A percentile compares a stretch with the other conserved stretches of the same genome.
These are phyloP conservation scores for Sarcophaga rosellei DNA, from an alignment of 2,888 invertebrate species.

Conservation along the genomic window DNA sequence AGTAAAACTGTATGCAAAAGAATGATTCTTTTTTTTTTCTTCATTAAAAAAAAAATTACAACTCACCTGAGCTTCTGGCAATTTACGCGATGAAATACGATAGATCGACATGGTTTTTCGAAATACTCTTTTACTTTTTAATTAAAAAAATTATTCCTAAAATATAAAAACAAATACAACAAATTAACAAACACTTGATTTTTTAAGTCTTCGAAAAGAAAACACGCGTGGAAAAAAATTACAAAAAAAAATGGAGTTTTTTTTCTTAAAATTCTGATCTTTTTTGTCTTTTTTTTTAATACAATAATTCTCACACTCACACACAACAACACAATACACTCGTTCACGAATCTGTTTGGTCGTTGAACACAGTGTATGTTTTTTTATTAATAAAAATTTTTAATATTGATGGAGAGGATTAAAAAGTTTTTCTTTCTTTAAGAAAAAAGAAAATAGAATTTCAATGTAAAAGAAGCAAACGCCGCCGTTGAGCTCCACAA, in stretches of 20 bases:
- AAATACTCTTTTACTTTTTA: conserved; percentile 54
- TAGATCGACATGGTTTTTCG: conserved; percentile 84
- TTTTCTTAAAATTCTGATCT: conserved; percentile 3
- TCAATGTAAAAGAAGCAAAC: conserved; percentile 53
- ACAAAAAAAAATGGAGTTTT: conserved; percentile 12
- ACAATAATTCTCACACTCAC: conserved; percentile 43
- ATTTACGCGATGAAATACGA: conserved; percentile 85
- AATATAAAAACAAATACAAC: conserved; percentile 33
- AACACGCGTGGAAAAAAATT: conserved; percentile 41
- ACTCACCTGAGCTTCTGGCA: conserved; percentile 85
- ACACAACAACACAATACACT: conserved; percentile 64
- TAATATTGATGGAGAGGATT: conserved; percentile 36
- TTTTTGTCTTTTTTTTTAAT: conserved; percentile 20
- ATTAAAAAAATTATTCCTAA: conserved; percentile 58
- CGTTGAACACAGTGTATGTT: conserved; percentile 47
- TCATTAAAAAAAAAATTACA: conserved; percentile 19
- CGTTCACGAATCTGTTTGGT: conserved; percentile 51
- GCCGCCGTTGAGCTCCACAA: conserved; percentile 66
- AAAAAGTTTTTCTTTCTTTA: conserved; percentile 34
- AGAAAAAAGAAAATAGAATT: conserved; percentile 25
- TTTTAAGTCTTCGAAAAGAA: neutral
- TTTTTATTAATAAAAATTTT: neutral
- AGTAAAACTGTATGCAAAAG: neutral
- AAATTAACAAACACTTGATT: conserved; percentile 6
- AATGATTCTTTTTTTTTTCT: conserved; percentile 18